Base-by-base conservation (phyloP, 2,888 invertebrate genomes). In the Fissipunctia ypsillon region DNA sequence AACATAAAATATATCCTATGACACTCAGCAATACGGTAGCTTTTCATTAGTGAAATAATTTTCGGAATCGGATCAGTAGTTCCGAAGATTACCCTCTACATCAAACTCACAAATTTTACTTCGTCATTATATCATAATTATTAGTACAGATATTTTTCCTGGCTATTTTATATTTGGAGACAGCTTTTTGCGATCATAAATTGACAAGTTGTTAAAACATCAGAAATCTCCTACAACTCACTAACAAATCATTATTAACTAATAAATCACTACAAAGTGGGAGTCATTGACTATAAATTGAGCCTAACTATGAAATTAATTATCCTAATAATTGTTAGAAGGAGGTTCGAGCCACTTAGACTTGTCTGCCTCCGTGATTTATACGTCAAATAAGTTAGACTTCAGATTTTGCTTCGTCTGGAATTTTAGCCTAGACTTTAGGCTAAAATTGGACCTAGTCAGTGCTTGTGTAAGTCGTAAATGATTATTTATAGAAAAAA, bases 321-420 rank as follows among this genome's bases (percentile, higher is more conserved):
- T 79, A 73, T 69, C 14, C 28, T 43, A 63, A 83, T 80, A 78
- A 83, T 83, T 83, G 80, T 80, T 78, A 19, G 45, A 45, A 64
- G 83, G 73, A 78, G 65, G 41, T 69, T 16, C 45, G 4, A 4
- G 9, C 41, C 60, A 66, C 61, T 79, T 78, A n/a, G 69, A 35
- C 7, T 28, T 59, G 80, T 66, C 80, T n/a, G 14, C 22, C n/a
- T 0, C 4, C 0, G 35, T 78, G 83, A 80, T 80, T 80, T 68
- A 80, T 83, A 35, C 45, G 25, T 60, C 54, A 83, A 80, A 64
- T 71, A 64, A 45, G 22, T 67, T 43, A 52, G 59, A 14, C 12
- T 65, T 31, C 25, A 54, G 48, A 67, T 50, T 78, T 43, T 19
- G 25, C 31, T 48, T 16, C 7, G 56, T 38, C 65, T 41, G 16